Evolutionary conservation across 1,140 invertebrate genomes (phyloP).

Genomic region (Drosophila teissieri): DNA sequence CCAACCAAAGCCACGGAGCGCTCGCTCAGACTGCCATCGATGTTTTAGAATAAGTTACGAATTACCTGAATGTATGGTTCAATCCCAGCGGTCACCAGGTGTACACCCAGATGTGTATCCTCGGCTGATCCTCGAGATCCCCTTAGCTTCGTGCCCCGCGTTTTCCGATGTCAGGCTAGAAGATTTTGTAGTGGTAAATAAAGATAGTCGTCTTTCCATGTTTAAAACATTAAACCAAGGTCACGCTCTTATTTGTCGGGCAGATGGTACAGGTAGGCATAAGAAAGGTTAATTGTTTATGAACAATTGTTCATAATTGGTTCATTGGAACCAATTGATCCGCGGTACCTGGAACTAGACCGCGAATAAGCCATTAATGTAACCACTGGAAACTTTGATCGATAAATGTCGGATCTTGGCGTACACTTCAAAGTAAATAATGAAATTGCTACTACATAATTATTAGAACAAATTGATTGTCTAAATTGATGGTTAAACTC

Average conservation of each 20-base stretch:
- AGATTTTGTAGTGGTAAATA: conserved; percentile 49
- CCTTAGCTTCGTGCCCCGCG: neutral
- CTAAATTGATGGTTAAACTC: no score
- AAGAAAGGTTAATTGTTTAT: neutral
- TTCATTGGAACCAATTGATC: neutral
- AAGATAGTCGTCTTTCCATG: conserved; percentile 79
- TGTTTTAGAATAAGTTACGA: conserved; percentile 54
- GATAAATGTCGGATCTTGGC: no score
- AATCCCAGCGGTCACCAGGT: conserved; percentile 13
- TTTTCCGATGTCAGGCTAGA: conserved; percentile 11
- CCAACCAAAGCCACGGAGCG: conserved; percentile 56
- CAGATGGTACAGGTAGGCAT: conserved; percentile 26
- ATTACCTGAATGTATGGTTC: conserved; percentile 13
- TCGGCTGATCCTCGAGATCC: conserved; percentile 12
- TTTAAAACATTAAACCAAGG: conserved; percentile 62
- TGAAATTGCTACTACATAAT: no score
- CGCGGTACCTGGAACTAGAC: conserved; percentile 3
- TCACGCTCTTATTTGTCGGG: conserved; percentile 1
- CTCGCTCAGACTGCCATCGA: conserved; percentile 58
- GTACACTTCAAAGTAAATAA: no score
- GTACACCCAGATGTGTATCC: conserved; percentile 61
- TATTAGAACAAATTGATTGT: no score
- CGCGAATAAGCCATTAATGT: neutral
- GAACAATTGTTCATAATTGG: no score
- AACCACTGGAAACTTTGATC: neutral